phyloP scores from a whole-genome alignment of 2,888 invertebrate genomes.

The Leptinotarsa haldemani region DNA sequence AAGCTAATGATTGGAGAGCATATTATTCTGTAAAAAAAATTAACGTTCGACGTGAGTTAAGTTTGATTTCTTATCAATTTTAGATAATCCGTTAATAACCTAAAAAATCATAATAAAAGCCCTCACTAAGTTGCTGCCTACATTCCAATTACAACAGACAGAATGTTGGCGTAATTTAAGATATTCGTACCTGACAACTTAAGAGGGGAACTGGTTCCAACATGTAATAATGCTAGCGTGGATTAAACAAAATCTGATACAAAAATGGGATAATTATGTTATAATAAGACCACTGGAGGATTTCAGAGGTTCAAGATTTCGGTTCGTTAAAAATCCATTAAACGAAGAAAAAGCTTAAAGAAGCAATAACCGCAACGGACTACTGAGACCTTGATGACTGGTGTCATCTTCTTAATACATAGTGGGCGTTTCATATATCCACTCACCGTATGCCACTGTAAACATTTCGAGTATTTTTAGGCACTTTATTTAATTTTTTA shows the following conservation, averaged over 20 bases:
- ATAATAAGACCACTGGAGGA: neutral
- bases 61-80: neutral
- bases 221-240: neutral
- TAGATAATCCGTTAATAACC: neutral
- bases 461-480: no score
- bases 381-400: neutral
- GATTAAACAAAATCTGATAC: neutral
- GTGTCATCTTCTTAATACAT: neutral
- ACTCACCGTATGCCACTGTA: no score
- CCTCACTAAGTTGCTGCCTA: neutral
- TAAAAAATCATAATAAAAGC: neutral
- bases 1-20: no score
- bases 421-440: no score
- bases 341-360: neutral
- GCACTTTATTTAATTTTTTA: no score
- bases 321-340: neutral
- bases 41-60: neutral
- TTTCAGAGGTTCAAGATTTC: neutral
- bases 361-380: neutral
- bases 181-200: neutral
- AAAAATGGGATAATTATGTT: constrained; percentile 5
- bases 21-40: no score
- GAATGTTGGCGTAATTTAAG: neutral
- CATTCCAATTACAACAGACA: neutral
- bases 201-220: neutral